Conservation (phyloP, 2,888 invertebrate genomes). For the Tetragonisca angustula region DNA sequence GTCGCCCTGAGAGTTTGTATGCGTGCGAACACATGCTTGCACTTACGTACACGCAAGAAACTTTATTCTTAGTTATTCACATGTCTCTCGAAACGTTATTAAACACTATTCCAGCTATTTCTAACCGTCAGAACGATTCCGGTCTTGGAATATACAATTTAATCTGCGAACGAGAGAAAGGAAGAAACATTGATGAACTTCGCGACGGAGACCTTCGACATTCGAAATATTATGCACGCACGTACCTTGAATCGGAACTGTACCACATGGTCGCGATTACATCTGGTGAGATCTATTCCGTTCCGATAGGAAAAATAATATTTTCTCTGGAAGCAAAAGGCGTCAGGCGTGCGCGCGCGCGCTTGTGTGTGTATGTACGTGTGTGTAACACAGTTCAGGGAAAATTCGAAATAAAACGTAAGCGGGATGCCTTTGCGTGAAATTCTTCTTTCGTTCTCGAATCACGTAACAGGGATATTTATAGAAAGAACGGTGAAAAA, state of each 20-base stretch:
- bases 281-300: conserved; percentile 59
- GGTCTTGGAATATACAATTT: conserved; percentile 8
- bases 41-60: neutral
- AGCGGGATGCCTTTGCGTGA: neutral
- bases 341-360: neutral
- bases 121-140: neutral
- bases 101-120: neutral
- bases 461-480: conserved; percentile 35
- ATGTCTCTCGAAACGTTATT: neutral
- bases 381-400: conserved; percentile 4
- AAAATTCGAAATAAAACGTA: conserved; percentile 37
- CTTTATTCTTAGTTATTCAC: neutral
- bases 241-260: conserved; percentile 28
- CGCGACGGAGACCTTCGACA: conserved; percentile 7
- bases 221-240: conserved; percentile 19
- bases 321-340: conserved; percentile 60
- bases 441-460: conserved; percentile 26
- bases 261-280: conserved; percentile 40
- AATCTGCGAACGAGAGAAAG: neutral
- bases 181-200: neutral
- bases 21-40: neutral
- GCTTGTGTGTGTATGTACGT: no score
- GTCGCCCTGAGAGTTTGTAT: neutral
- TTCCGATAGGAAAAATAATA: conserved; percentile 73
- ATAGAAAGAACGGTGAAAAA: conserved; percentile 30